A percentile compares a stretch with the other conserved stretches of the same genome.
Conservation (phyloP, 1,140 invertebrate genomes). For the Drosophila malerkotliana region DNA sequence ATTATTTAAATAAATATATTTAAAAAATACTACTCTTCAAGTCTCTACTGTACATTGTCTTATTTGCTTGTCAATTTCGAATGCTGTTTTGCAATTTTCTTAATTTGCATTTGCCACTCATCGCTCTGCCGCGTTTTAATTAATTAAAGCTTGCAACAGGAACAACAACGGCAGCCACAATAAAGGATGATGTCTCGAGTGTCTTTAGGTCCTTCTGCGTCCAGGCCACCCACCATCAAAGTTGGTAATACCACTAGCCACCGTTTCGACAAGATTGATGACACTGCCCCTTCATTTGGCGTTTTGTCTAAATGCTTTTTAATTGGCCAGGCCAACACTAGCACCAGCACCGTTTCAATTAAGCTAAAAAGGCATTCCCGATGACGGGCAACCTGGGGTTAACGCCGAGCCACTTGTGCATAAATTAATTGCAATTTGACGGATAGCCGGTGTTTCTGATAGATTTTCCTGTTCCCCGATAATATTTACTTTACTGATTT, state of each 20-base stretch:
- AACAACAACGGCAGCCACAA: conserved; percentile 11
- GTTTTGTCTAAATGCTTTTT: conserved; percentile 70
- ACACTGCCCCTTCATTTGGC: conserved; percentile 49
- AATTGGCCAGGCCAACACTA: conserved; percentile 53
- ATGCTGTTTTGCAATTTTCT: conserved; percentile 76
- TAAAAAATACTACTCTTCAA: neutral
- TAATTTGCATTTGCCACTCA: conserved; percentile 74
- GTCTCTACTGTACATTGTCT: conserved; percentile 9
- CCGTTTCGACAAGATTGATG: conserved; percentile 73
- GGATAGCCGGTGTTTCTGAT: conserved; percentile 37
- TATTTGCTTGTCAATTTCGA: conserved; percentile 43
- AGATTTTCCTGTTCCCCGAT: conserved; percentile 3
- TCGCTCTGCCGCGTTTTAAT: conserved; percentile 45
- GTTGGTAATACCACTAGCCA: neutral
- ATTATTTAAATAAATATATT: neutral
- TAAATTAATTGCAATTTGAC: conserved; percentile 67
- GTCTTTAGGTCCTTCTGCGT: conserved; percentile 63
- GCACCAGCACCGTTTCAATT: conserved; percentile 53
- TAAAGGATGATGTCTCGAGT: conserved; percentile 53
- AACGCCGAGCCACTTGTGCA: conserved; percentile 34
- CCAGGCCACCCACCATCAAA: conserved; percentile 12
- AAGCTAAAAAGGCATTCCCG: conserved; percentile 59
- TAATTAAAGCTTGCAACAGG: conserved; percentile 45
- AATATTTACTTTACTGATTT: conserved; percentile 22
- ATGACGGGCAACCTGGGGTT: conserved; percentile 13